Conservation (phyloP, 1,140 invertebrate genomes). For the Drosophila persimilis region DNA sequence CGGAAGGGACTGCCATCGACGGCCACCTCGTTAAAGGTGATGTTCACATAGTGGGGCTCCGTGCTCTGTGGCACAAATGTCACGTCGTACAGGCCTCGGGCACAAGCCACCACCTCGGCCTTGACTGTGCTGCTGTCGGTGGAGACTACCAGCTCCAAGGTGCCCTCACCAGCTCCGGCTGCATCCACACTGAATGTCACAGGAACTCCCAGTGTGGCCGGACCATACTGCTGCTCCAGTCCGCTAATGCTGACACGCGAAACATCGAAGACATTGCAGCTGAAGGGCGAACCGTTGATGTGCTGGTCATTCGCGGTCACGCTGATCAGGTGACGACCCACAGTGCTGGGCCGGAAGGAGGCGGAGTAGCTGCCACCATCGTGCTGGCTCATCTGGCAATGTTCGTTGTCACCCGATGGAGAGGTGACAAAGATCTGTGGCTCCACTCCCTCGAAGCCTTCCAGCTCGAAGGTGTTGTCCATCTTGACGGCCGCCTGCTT, state of each 20-base stretch:
- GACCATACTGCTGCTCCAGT: slow-evolving; percentile 85
- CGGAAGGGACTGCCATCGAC: slow-evolving; percentile 96
- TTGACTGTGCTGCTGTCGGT: slow-evolving; percentile 94
- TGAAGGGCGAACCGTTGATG: slow-evolving; percentile 95
- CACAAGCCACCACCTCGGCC: slow-evolving; percentile 94
- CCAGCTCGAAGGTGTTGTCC: slow-evolving; percentile 81
- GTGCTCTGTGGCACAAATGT: slow-evolving; percentile 96
- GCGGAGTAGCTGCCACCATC: slow-evolving; percentile 88
- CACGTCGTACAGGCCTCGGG: slow-evolving; percentile 96
- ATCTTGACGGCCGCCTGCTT: slow-evolving; percentile 85
- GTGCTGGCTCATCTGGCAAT: slow-evolving; percentile 85
- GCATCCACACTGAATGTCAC: slow-evolving; percentile 97
- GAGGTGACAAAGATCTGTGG: slow-evolving; percentile 90
- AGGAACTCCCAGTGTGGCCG: slow-evolving; percentile 90
- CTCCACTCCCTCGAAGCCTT: slow-evolving; percentile 84
- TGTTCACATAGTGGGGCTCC: slow-evolving; percentile 96
- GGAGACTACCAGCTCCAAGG: slow-evolving; percentile 96
- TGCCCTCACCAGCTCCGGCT: slow-evolving; percentile 97
- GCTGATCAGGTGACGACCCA: slow-evolving; percentile 93
- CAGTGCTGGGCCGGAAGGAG: slow-evolving; percentile 91
- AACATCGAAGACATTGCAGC: slow-evolving; percentile 96
- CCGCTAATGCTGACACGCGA: slow-evolving; percentile 92
- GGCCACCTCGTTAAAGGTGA: slow-evolving; percentile 97
- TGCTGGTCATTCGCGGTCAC: slow-evolving; percentile 92
- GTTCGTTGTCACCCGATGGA: slow-evolving; percentile 90